phyloP scores from a whole-genome alignment of 2,888 invertebrate species.

The Crocallis elinguaria region DNA sequence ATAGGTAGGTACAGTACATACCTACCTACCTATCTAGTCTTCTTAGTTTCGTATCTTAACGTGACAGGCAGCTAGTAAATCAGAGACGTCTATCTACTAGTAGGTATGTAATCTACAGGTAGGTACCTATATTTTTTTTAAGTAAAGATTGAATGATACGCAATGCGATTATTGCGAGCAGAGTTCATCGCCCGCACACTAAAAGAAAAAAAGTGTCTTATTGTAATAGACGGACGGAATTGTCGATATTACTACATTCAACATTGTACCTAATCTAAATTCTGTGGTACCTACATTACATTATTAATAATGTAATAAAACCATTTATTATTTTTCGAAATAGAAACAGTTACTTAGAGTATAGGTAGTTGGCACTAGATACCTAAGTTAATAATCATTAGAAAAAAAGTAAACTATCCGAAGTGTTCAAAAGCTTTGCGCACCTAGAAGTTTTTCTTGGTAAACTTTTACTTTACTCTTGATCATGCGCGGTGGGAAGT shows the following conservation, averaged over 20 bases:
- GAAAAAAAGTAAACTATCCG: background rate
- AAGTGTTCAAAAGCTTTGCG: background rate
- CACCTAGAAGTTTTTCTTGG: background rate
- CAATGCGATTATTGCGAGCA: constrained; percentile 4
- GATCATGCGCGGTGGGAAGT: constrained; percentile 78
- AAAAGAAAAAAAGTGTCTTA: constrained; percentile 16
- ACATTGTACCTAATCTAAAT: too few species aligned
- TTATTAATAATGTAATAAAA: too few species aligned
- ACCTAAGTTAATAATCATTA: too few species aligned
- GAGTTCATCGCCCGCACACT: constrained; percentile 12
- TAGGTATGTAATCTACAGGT: background rate
- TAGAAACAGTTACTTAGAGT: too few species aligned
- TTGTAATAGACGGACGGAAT: constrained; percentile 11
- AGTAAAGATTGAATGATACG: constrained; percentile 5
- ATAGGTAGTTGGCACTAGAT: too few species aligned
- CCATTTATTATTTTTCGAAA: too few species aligned
- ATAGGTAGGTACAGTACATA: too few species aligned
- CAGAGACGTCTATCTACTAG: background rate
- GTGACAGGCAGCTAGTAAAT: too few species aligned
- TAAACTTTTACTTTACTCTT: constrained; percentile 38
- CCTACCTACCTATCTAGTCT: too few species aligned
- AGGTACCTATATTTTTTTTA: constrained; percentile 5
- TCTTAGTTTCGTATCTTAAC: too few species aligned
- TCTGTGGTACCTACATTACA: too few species aligned
- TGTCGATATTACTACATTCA: background rate